A percentile compares a stretch with the other conserved stretches of the same genome.
Evolutionary conservation across 2,888 invertebrate genomes (phyloP).

Genomic region (Julus scandinavius): DNA sequence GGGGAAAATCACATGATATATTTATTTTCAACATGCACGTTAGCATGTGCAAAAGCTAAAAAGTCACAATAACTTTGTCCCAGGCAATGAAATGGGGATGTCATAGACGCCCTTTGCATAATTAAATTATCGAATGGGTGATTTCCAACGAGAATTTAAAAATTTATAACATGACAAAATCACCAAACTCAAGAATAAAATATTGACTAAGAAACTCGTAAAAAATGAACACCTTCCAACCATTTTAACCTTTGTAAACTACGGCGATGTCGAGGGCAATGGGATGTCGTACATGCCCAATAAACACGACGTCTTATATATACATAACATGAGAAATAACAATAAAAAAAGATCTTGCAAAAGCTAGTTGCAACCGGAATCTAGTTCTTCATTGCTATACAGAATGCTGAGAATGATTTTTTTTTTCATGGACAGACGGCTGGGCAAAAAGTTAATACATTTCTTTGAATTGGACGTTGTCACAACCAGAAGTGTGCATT

Average conservation of each 20-base stretch:
- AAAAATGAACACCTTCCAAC: too few species aligned
- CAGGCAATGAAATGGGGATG: too few species aligned
- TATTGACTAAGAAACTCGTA: too few species aligned
- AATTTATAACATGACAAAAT: too few species aligned
- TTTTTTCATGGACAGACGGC: neutral
- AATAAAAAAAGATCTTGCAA: neutral
- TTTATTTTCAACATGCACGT: too few species aligned
- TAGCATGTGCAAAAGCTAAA: too few species aligned
- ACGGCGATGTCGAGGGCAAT: neutral
- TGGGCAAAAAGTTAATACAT: neutral
- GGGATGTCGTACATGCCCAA: neutral
- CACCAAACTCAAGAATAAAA: too few species aligned
- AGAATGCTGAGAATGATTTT: neutral
- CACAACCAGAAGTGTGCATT: slow-evolving; percentile 20
- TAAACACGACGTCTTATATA: neutral
- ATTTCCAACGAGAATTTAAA: too few species aligned
- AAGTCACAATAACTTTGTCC: too few species aligned
- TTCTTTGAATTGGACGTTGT: slow-evolving; percentile 11
- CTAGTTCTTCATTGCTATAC: neutral
- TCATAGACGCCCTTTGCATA: too few species aligned
- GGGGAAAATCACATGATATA: too few species aligned
- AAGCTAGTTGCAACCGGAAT: neutral
- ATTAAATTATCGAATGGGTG: too few species aligned
- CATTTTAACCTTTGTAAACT: neutral
- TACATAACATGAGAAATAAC: neutral